Base-by-base conservation (phyloP, 1,140 invertebrate species). In the Drosophila kurseongensis region DNA sequence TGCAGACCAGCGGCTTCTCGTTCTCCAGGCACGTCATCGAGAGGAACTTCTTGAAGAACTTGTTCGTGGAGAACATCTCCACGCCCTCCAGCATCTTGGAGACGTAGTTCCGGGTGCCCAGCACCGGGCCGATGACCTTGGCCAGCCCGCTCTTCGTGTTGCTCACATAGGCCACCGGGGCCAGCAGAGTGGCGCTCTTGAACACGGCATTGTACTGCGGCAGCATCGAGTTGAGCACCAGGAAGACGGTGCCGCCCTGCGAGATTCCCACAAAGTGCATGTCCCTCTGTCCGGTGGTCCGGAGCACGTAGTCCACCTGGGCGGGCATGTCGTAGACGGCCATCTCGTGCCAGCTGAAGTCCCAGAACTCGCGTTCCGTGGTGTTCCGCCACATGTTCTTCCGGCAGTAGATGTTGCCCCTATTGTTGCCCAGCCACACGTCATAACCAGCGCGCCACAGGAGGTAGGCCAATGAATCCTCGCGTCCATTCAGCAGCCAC, bases 401-500 rank as follows among this genome's bases (percentile, higher is more conserved):
- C 4, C 93, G 92, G 4, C 95, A 96, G 78, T 95, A 95, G 5
- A 93, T 93, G 67, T 94, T 96, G 13, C 96, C 96, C 35, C 96
- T 92, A 27, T 94, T 94, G 84, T 97, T 97, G 2, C 95, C 95
- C 78, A 97, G 79, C 96, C 96, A 97, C 2, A 96, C 95, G 68
- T 96, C 95, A 60, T 94, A 96, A 4, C 95, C 95, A 7, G 91
- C 92, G 61, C 97, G 95, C 10, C 95, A 95, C 42, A 97, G 90
- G n/a, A 95, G 92, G 79, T 95, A 95, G 4, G 93, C 94, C 38
- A 92, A 48, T 12, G 90, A 91, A 61, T 91, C 91, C 42, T 92
- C 90, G 1, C 78, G 77, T 10, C 90, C 91, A 45, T 91, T 92
- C 0, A 92, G 69, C 47, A 92, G 48, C 91, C 91, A 92, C 4